Evolutionary conservation across 2,113 vertebrate species (phyloP), one percentile per base, ranked within the genome.

Genomic region (Microcebus griseorufus): DNA sequence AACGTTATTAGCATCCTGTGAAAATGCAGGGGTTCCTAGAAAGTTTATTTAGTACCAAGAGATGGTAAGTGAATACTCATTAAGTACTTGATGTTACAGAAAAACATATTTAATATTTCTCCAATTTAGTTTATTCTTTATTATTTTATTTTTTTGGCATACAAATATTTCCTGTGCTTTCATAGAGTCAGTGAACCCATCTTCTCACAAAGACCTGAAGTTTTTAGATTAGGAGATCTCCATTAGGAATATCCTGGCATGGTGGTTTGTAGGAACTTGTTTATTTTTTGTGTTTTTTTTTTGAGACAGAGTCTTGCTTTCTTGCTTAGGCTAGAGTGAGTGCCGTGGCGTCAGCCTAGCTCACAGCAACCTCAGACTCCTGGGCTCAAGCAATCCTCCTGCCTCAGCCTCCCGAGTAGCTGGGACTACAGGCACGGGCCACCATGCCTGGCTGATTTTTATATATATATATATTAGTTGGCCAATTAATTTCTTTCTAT

Each of bases 121-220:
- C 60, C 93, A 84, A 76, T 75, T 91, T 81, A 32, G 32, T 76
- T 90, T 93, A 60, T 72, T 78, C 53, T 84, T 81, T 67, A 72
- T 60, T 81, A 10, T 92, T 97, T 94, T 88, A 45, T 86, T 87
- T 84, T 97, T 37, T 92, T 32, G 95, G 39, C 29, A 60, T 90
- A 62, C 22, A 88, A 1, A 55, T 95, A 79, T 80, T 96, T 95
- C 22, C 64, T 87, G 2, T 81, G 67, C 65, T 91, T 96, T 84
- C 25, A 60, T 81, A 83, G 51, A 82, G 12, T 83, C 5, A 81
- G 5, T 69, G 55, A 88, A 48, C 42, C 27, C 3, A 48, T 90
- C 48, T 96, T 97, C n/a, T 69, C 60, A 69, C 4, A 88, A 94
- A 90, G 51, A 90, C 4, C 76, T 75, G 23, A 85, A 91, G 37